Evolutionary conservation across 2,797 vertebrate species (phyloP).

Genomic region (Pipistrellus pipistrellus): DNA sequence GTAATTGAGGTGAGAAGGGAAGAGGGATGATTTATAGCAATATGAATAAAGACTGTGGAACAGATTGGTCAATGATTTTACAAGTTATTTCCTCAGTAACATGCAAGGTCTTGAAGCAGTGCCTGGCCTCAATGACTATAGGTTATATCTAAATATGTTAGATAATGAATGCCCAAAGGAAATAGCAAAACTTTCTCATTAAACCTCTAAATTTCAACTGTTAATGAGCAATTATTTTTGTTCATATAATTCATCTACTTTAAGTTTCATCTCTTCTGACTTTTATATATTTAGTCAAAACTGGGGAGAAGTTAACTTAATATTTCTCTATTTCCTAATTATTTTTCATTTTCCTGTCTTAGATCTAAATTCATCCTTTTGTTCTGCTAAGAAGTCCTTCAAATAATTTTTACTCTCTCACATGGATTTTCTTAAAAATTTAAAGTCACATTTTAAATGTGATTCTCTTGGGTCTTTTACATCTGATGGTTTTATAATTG

Average conservation of each 20-base stretch:
- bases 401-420: not conserved
- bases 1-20: not conserved
- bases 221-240: slow-evolving; percentile 18
- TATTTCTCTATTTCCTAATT: slow-evolving; percentile 16
- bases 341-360: slow-evolving; percentile 44
- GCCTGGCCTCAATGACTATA: not conserved
- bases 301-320: slow-evolving; percentile 3
- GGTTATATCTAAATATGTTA: not conserved
- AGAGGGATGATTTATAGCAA: not conserved
- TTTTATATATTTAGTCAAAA: slow-evolving; percentile 23
- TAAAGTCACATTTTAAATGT: not conserved
- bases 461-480: not conserved
- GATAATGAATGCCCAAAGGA: not conserved
- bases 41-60: not conserved
- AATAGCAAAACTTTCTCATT: not conserved
- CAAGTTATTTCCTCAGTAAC: not conserved
- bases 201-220: not conserved
- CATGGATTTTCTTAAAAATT: slow-evolving; percentile 55
- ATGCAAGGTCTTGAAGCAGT: not conserved
- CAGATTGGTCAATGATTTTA: not conserved
- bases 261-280: not conserved
- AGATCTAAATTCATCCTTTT: slow-evolving; percentile 28
- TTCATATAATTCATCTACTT: not conserved
- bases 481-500: not conserved
- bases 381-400: not conserved